Conservation (phyloP, 1,140 invertebrate genomes). For the Lethrus apterus region DNA sequence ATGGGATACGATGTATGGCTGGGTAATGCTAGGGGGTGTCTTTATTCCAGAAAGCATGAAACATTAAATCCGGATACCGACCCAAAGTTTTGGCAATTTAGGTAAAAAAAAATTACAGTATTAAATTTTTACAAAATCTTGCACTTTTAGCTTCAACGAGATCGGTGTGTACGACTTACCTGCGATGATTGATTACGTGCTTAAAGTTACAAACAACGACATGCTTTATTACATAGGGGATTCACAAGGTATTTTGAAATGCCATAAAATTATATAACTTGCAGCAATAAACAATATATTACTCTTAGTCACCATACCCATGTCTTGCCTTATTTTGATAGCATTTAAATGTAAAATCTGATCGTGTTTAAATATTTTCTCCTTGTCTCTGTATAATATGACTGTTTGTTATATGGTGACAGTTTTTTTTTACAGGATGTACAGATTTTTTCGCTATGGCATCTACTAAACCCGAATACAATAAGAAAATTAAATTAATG, state of each 20-base stretch:
- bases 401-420: too few species aligned
- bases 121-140: too few species aligned
- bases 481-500: constrained; percentile 41
- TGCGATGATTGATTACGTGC: not conserved
- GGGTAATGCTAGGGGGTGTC: constrained; percentile 60
- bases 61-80: constrained; percentile 44
- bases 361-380: too few species aligned
- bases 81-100: constrained; percentile 46
- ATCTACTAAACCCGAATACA: constrained; percentile 44
- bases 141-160: constrained; percentile 20
- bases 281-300: too few species aligned
- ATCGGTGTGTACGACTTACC: not conserved
- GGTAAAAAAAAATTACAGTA: too few species aligned
- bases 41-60: constrained; percentile 53
- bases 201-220: not conserved
- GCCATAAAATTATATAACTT: too few species aligned
- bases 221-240: constrained; percentile 36
- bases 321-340: too few species aligned
- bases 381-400: too few species aligned
- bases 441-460: constrained; percentile 43
- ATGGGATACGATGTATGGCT: constrained; percentile 67
- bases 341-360: too few species aligned
- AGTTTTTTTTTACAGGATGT: too few species aligned
- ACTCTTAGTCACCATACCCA: too few species aligned
- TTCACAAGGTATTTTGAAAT: too few species aligned